Conservation (phyloP, 2,888 invertebrate genomes). For the Lepidonotus clava region DNA sequence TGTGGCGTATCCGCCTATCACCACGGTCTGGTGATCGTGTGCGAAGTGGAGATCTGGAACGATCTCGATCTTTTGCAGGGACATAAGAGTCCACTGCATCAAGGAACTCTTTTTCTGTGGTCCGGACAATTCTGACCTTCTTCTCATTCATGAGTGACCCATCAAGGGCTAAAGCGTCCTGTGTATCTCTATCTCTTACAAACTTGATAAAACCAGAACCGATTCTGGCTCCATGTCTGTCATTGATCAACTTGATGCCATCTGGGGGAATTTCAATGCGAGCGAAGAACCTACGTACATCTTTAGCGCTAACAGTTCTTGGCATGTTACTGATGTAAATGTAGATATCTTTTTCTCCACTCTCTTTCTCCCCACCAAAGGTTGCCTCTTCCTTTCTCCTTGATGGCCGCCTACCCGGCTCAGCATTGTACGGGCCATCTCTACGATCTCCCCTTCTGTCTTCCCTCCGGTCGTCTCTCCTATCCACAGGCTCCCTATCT, state of each 20-base stretch:
- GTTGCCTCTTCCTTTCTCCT: not conserved
- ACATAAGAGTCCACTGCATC: conserved; percentile 85
- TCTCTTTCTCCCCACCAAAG: not conserved
- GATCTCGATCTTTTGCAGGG: conserved; percentile 29
- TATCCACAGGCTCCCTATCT: not conserved
- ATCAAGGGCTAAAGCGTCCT: conserved; percentile 86
- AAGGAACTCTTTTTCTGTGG: conserved; percentile 88
- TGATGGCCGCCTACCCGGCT: not conserved
- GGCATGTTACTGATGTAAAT: conserved; percentile 89
- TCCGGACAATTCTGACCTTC: conserved; percentile 85
- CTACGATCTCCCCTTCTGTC: conserved; percentile 20
- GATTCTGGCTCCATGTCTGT: conserved; percentile 88
- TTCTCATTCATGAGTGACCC: conserved; percentile 86
- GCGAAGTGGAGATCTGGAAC: conserved; percentile 6
- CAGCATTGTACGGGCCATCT: not conserved
- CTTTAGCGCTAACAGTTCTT: conserved; percentile 87
- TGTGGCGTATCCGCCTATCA: not conserved
- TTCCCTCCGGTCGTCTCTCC: not conserved
- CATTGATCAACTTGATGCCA: conserved; percentile 92
- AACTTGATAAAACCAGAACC: conserved; percentile 90
- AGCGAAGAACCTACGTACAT: conserved; percentile 90
- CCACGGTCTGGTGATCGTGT: not conserved
- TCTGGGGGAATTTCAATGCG: conserved; percentile 89
- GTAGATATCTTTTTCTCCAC: conserved; percentile 54
- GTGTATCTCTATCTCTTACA: conserved; percentile 86